Conservation (phyloP, 2,797 vertebrate species). For the Naso thynnoides region DNA sequence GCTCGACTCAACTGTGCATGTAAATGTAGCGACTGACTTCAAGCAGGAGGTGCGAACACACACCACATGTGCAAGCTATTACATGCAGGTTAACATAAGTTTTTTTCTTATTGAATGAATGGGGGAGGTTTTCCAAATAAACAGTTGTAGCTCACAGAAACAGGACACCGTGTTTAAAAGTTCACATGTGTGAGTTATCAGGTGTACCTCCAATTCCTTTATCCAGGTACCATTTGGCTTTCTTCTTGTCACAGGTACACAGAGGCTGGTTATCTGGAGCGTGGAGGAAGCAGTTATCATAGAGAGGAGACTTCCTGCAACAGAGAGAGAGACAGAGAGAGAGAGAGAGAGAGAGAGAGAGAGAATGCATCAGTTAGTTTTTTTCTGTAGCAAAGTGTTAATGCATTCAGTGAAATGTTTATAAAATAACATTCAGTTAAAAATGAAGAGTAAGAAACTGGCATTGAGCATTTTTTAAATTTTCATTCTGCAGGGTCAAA, state of each 20-base stretch:
- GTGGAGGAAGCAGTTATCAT: constrained; percentile 98
- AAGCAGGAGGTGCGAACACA: no score
- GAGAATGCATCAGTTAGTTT: not conserved
- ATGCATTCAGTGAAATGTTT: not conserved
- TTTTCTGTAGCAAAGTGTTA: not conserved
- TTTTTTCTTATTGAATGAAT: not conserved
- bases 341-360: not conserved
- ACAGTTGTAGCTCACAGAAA: not conserved
- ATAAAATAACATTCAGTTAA: not conserved
- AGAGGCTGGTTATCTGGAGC: constrained; percentile 97
- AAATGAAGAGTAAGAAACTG: not conserved
- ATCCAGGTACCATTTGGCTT: constrained; percentile 98
- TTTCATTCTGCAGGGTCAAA: not conserved
- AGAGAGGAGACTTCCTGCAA: constrained; percentile 94
- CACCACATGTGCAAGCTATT: no score
- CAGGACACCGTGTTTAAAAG: not conserved
- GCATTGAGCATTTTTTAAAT: not conserved
- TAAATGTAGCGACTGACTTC: no score
- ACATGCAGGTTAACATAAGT: no score
- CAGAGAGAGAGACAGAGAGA: not conserved
- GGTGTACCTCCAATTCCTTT: constrained; percentile 96
- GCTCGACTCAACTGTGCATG: no score
- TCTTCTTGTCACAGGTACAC: constrained; percentile 98
- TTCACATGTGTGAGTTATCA: not conserved
- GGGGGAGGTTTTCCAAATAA: not conserved